Conservation (phyloP, 2,797 vertebrate species). For the Myoxocephalus aenaeus region DNA sequence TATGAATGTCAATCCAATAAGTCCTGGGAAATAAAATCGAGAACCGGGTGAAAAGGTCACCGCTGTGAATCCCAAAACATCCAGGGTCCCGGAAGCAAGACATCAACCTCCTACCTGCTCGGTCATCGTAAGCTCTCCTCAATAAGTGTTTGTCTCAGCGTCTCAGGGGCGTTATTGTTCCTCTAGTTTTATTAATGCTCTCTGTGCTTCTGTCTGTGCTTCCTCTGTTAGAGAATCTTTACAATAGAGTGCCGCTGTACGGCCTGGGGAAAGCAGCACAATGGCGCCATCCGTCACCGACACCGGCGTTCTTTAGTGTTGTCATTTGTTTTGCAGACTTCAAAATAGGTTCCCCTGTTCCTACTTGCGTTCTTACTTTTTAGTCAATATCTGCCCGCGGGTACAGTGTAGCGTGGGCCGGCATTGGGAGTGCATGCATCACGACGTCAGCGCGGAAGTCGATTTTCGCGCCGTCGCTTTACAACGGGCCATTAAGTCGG, state of each 20-base stretch:
- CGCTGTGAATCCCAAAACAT: slow-evolving; percentile 4
- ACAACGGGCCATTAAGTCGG: slow-evolving; percentile 10
- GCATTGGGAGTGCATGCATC: slow-evolving; percentile 2
- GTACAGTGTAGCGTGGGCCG: background rate
- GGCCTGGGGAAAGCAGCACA: slow-evolving; percentile 3
- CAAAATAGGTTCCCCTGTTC: slow-evolving; percentile 2
- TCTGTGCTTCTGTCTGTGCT: slow-evolving; percentile 20
- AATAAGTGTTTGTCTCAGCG: background rate
- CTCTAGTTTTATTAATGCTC: slow-evolving; percentile 38
- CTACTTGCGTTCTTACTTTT: slow-evolving; percentile 6
- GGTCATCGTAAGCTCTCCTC: background rate
- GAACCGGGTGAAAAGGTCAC: background rate
- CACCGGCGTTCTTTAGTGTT: slow-evolving; percentile 11
- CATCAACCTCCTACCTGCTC: slow-evolving; percentile 12
- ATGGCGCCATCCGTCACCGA: slow-evolving; percentile 13
- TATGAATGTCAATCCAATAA: slow-evolving; percentile 44
- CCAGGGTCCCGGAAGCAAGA: slow-evolving; percentile 4
- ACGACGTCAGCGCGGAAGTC: slow-evolving; percentile 9
- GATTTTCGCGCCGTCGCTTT: slow-evolving; percentile 2
- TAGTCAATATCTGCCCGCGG: slow-evolving; percentile 26
- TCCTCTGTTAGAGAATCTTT: slow-evolving; percentile 24
- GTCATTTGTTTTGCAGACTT: slow-evolving; percentile 29
- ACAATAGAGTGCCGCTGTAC: background rate
- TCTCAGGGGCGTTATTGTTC: slow-evolving; percentile 36
- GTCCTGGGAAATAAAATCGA: slow-evolving; percentile 38